These are phyloP conservation scores for Gambelia wislizenii DNA, from an alignment of 2,797 vertebrate genomes.

Conservation along the genomic window DNA sequence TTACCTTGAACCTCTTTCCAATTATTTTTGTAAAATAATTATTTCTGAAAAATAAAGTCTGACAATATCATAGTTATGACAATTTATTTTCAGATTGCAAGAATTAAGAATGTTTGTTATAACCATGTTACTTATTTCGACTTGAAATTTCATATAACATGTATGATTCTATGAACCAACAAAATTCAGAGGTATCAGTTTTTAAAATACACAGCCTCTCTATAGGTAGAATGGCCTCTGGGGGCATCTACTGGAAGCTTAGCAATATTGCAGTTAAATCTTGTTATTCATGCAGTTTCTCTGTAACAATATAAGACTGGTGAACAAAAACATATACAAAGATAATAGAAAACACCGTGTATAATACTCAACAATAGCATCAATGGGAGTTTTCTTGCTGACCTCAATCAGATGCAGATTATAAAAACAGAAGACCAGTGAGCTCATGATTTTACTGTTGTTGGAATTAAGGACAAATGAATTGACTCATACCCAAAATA, in stretches of 20 bases:
- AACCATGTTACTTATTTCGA: background rate
- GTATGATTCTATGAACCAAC: background rate
- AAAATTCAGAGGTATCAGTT: conserved; percentile 2
- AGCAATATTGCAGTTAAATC: conserved; percentile 81
- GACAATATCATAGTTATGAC: too few relatives aligned
- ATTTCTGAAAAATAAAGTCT: too few relatives aligned
- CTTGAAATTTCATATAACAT: conserved; percentile 8
- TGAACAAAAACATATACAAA: conserved; percentile 19
- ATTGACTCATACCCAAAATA: background rate
- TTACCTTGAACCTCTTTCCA: background rate
- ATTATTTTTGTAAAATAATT: too few relatives aligned
- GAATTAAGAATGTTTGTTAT: background rate
- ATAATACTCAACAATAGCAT: background rate
- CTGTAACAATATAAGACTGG: background rate
- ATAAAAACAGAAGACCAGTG: background rate
- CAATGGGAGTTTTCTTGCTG: accelerated
- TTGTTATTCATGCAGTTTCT: conserved; percentile 14
- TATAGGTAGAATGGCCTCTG: conserved; percentile 87
- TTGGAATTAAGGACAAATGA: background rate
- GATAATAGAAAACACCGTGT: accelerated
- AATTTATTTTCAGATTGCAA: background rate
- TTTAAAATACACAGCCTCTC: background rate
- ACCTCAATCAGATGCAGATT: background rate
- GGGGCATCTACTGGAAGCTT: conserved; percentile 92
- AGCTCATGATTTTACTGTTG: background rate